phyloP scores from a whole-genome alignment of 2,113 vertebrate species.

The Pterocles orientalis region DNA sequence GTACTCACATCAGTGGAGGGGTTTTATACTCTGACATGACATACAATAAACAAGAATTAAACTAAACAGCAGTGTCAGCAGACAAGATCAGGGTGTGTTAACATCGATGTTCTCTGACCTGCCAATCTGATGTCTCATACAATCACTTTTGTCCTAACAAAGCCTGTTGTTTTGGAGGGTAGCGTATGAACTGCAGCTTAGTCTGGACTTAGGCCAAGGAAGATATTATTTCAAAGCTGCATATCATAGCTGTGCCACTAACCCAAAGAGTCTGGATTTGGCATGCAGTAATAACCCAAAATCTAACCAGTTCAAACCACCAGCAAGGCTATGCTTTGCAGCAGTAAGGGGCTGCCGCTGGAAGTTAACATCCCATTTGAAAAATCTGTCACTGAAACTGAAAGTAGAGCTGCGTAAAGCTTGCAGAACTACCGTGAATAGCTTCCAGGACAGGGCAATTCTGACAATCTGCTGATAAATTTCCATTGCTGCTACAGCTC shows the following conservation, averaged over 20 bases:
- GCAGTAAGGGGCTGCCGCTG: not conserved
- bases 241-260: not conserved
- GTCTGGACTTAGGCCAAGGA: not conserved
- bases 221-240: constrained; percentile 20
- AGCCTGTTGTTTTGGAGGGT: not conserved
- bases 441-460: not conserved
- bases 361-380: not conserved
- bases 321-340: not conserved
- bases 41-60: constrained; percentile 14
- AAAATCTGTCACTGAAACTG: not conserved
- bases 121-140: not conserved
- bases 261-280: not conserved
- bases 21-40: not conserved
- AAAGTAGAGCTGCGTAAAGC: not conserved
- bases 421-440: not conserved
- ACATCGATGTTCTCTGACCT: not conserved
- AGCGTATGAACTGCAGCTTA: not conserved
- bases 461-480: not conserved
- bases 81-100: not conserved
- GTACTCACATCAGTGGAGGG: not conserved
- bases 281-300: not conserved
- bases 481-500: not conserved
- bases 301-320: not conserved
- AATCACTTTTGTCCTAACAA: constrained; percentile 2
- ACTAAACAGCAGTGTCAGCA: constrained; percentile 21